Base-by-base conservation (phyloP, 2,888 invertebrate species). In the Dasypolia templi region DNA sequence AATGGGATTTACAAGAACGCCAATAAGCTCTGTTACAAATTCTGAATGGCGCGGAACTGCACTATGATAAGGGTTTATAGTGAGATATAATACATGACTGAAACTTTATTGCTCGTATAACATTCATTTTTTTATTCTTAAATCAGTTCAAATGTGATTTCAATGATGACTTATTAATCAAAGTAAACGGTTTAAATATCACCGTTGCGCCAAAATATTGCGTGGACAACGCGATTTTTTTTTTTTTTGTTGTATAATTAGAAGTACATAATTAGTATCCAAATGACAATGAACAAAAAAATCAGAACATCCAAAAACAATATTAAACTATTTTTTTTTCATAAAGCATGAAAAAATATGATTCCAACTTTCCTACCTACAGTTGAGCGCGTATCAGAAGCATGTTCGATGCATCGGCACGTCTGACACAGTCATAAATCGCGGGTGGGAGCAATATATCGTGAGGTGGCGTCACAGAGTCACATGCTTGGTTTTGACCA, bases 381-480 rank as follows among this genome's bases (percentile, higher is more conserved):
- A 29, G 55, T 29, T 39, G 55, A n/a, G 29, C 65, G 39, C 19
- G 39, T 65, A 69, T 78, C 61, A 51, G 49, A 59, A 69, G 69
- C 56, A 65, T 66, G 70, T 61, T 56, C n/a, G 46, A 67, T 73
- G 72, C 69, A 72, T 70, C 61, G 59, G 49, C 77, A 75, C 68
- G 69, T 62, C 53, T 56, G 35, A 59, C 42, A 51, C 44, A 39
- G 56, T 70, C 72, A 72, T 80, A 82, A 72, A 77, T 82, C 51
- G 63, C 29, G 66, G 4, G 26, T 19, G 26, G 68, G 39, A 55
- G 61, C 58, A 62, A 83, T 79, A 81, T 65, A 56, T 81, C 49
- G 39, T 62, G 39, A 29, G 46, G 22, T 32, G 29, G 46, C 56
- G 49, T 51, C 72, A 55, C 59, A 32, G n/a, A 26, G 32, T 62